Evolutionary conservation across 2,888 invertebrate species (phyloP).

Genomic region (Esperia sulphurella): DNA sequence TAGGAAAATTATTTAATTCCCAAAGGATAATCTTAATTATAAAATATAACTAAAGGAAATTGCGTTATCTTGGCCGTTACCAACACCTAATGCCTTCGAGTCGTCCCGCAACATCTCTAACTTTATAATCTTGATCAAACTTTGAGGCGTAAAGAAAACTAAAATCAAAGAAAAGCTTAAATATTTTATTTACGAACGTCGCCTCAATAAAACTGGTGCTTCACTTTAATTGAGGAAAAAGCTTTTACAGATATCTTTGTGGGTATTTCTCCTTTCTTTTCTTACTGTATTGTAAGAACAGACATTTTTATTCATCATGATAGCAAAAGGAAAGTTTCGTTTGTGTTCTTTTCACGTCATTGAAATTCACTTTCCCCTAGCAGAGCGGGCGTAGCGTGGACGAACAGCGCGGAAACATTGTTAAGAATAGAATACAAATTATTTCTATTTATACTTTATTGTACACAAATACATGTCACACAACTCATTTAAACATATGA

Average conservation of each 20-base stretch:
- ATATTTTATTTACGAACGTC: slow-evolving; percentile 13
- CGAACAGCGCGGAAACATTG: slow-evolving; percentile 1
- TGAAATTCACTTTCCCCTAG: slow-evolving; percentile 37
- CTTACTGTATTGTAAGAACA: neutral
- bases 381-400: neutral
- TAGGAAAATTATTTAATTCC: too few relatives aligned
- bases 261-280: neutral
- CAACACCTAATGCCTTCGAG: slow-evolving; percentile 32
- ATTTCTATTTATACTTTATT: too few relatives aligned
- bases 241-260: neutral
- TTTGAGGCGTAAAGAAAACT: slow-evolving; percentile 45
- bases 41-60: neutral
- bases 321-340: slow-evolving; percentile 22
- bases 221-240: slow-evolving; percentile 7
- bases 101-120: slow-evolving; percentile 34
- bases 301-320: slow-evolving; percentile 18
- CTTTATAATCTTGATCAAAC: slow-evolving; percentile 58
- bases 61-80: slow-evolving; percentile 51
- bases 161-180: slow-evolving; percentile 28
- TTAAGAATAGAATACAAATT: too few relatives aligned
- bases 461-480: too few relatives aligned
- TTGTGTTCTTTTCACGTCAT: slow-evolving; percentile 37
- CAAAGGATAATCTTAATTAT: too few relatives aligned
- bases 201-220: slow-evolving; percentile 8
- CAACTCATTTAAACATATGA: too few relatives aligned